Evolutionary conservation across 2,113 vertebrate species (phyloP), one percentile per base, ranked within the genome.

Genomic region (Paraplagusia blochii): DNA sequence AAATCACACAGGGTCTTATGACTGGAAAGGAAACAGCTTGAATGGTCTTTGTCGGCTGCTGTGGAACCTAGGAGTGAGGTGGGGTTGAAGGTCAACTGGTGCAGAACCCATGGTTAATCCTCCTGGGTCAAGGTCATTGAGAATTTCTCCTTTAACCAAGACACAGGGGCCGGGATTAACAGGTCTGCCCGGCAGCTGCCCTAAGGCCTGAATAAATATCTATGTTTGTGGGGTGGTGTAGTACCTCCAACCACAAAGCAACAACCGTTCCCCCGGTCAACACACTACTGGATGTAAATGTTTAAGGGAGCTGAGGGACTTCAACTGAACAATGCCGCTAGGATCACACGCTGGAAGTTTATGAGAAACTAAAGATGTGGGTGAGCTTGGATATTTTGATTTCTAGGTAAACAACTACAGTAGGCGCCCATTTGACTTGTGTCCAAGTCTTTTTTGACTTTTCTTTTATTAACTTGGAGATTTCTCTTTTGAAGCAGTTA

Each of bases 201-300:
- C 86, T 9, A 62, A 80, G 88, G 90, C 90, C 74, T 85, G 88
- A 90, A 90, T 90, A 85, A 85, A 87, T 87, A 77, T 69, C 53
- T 55, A 62, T 82, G 84, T 86, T 88, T 83, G 85, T 74, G 63
- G 78, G 72, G 56, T 34, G 63, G 35, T 35, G 62, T 39, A 61
- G 53, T 54, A 62, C 68, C 70, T 13, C 79, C 38, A 53, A 44
- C 72, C 72, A 70, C 81, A 79, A 70, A 58, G 53, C 68, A 53
- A 22, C 47, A 4, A 50, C 64, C 54, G 38, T 42, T 60, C 64
- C 58, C 71, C 55, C 58, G 62, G 51, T 56, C 68, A 18, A 4
- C 5, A 29, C 3, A 46, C 7, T 55, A 55, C 35, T 72, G 60
- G 58, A 47, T 66, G 74, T 60, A 58, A 63, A 83, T 83, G 68